A percentile compares a stretch with the other conserved stretches of the same genome.
Evolutionary conservation across 2,113 vertebrate genomes (phyloP).

Genomic region (Aleadryas rufinucha): DNA sequence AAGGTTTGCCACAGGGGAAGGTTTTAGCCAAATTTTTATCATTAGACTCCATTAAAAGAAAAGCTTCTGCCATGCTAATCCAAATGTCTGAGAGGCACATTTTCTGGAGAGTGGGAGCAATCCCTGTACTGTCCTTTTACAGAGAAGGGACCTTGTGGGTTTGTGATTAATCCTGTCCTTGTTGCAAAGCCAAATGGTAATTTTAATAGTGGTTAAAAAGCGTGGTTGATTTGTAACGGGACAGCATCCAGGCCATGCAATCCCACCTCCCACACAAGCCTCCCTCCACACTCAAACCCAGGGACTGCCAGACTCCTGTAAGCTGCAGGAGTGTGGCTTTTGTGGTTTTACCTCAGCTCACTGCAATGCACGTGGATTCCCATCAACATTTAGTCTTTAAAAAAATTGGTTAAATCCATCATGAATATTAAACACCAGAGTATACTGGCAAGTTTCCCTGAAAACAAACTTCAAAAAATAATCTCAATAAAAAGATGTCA

Average conservation of each 20-base stretch:
- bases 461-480: conserved; percentile 47
- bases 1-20: neutral
- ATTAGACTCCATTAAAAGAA: neutral
- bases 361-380: neutral
- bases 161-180: neutral
- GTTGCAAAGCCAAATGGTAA: neutral
- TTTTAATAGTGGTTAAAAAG: neutral
- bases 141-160: neutral
- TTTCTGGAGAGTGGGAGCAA: neutral
- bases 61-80: neutral
- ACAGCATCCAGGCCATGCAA: neutral
- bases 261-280: neutral
- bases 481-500: conserved; percentile 6
- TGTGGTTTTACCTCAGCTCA: neutral
- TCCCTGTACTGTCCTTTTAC: neutral
- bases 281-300: neutral
- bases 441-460: conserved; percentile 18
- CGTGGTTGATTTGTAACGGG: neutral
- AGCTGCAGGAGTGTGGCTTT: neutral
- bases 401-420: neutral
- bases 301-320: neutral
- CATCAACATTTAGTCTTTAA: neutral
- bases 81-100: neutral
- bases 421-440: conserved; percentile 24
- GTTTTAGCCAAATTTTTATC: neutral